Conservation (phyloP, 2,888 invertebrate species). For the Drosophila nigritarsus region DNA sequence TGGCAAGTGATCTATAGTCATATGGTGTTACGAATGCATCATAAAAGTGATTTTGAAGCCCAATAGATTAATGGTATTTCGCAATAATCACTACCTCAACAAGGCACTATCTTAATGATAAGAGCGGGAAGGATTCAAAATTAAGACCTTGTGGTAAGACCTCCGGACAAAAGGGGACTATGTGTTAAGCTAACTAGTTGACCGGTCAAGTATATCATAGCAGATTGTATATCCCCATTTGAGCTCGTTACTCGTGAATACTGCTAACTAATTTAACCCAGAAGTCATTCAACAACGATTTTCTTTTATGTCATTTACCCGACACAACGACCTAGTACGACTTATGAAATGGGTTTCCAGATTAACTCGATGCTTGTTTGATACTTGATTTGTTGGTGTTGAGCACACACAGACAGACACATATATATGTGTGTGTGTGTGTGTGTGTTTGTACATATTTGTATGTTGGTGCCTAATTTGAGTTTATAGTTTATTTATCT, state of each 20-base stretch:
- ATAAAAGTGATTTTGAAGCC: constrained; percentile 47
- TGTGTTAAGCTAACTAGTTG: constrained; percentile 3
- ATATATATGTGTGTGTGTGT: too few species aligned
- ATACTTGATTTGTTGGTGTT: constrained; percentile 27
- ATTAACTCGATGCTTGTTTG: constrained; percentile 21
- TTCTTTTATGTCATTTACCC: constrained; percentile 29
- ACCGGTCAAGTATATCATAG: constrained; percentile 12
- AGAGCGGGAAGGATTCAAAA: constrained; percentile 9
- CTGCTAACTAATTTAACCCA: constrained; percentile 34
- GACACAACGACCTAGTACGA: constrained; percentile 17
- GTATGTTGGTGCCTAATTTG: constrained; percentile 69
- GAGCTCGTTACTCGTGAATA: background rate
- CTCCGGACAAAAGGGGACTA: constrained; percentile 8
- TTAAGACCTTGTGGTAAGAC: constrained; percentile 34
- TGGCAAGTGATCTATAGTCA: constrained; percentile 28
- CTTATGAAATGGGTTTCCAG: constrained; percentile 10
- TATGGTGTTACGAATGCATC: constrained; percentile 13
- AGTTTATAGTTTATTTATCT: constrained; percentile 77
- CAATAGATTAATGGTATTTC: constrained; percentile 33
- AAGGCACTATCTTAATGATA: constrained; percentile 26
- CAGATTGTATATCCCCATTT: background rate
- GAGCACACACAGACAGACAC: background rate
- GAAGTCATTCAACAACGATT: background rate
- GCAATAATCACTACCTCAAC: background rate
- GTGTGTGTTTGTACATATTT: background rate